Evolutionary conservation across 2,888 invertebrate genomes (phyloP).

Genomic region (Leptinotarsa rubiginosa): DNA sequence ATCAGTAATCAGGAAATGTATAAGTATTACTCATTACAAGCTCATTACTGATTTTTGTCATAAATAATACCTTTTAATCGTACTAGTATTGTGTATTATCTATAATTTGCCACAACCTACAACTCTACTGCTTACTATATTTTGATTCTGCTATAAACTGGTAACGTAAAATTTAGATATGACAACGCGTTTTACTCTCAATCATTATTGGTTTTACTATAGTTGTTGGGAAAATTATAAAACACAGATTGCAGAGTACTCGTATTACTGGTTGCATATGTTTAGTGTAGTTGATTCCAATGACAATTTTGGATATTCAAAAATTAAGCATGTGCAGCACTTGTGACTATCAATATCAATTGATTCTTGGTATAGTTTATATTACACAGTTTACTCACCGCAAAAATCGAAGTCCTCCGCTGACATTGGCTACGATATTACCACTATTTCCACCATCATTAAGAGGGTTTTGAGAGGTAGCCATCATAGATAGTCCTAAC

Average conservation of each 20-base stretch:
- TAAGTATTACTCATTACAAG: no score
- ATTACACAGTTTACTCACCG: constrained; percentile 39
- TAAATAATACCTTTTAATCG: no score
- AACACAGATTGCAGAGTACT: neutral
- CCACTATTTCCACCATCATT: constrained; percentile 20
- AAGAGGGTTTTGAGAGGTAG: neutral
- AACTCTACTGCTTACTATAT: no score
- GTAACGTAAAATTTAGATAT: no score
- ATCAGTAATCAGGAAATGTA: no score
- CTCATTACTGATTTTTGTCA: no score
- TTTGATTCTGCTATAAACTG: no score
- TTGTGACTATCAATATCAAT: neutral
- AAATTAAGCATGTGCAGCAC: neutral
- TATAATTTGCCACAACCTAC: no score
- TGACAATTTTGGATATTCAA: neutral
- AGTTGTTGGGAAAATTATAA: neutral
- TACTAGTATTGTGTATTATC: no score
- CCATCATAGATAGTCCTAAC: constrained; percentile 18
- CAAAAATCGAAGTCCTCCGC: constrained; percentile 47
- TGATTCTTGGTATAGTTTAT: neutral
- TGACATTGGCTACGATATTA: constrained; percentile 36
- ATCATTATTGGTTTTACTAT: no score
- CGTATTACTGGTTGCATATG: neutral
- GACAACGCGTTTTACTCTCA: no score
- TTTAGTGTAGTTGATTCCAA: no score